Base-by-base conservation (phyloP, 2,888 invertebrate species). In the Meiosimyza platycephala region DNA sequence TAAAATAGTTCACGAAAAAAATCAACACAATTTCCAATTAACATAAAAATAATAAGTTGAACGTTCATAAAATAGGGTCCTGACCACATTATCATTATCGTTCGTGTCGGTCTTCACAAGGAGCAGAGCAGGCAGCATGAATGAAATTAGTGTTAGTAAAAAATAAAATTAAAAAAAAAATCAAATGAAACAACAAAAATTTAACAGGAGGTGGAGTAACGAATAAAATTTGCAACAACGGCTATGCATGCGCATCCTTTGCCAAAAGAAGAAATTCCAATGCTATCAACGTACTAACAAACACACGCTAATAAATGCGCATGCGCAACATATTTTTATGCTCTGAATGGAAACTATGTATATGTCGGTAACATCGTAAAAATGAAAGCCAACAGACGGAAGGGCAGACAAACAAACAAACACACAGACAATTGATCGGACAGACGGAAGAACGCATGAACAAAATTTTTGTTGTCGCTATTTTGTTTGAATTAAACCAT, bases 261-360 rank as follows among this genome's bases (percentile, higher is more conserved):
- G 65, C 48, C 52, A 51, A 65, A 65, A 51, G 40, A 40, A 40
- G n/a, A 57, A 67, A 67, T 67, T 67, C 57, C 66, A 51, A 54
- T 48, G 15, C 1, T 7, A 12, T 12, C 11, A 18, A 66, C 16
- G 28, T 40, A 40, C 40, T 40, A 40, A 9, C 40, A 40, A 9
- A 28, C 33, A 52, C 15, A 28, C 1, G 28, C 64, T 69, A 52
- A 33, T 62, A 70, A 70, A 70, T 40, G 62, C 33, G 57, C 55
- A 48, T 67, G 67, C 33, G 68, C 68, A 68, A 50, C 59, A 60
- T 68, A 59, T 59, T 18, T 59, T 59, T 40, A 68, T 68, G 68
- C 50, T 15, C 66, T 68, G 68, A 59, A 68, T 59, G 68, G 51
- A 57, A 68, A 68, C 68, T 68, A 40, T 9, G 4, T n/a, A n/a